phyloP scores from a whole-genome alignment of 1,140 invertebrate genomes.

The Teleogryllus occipitalis region DNA sequence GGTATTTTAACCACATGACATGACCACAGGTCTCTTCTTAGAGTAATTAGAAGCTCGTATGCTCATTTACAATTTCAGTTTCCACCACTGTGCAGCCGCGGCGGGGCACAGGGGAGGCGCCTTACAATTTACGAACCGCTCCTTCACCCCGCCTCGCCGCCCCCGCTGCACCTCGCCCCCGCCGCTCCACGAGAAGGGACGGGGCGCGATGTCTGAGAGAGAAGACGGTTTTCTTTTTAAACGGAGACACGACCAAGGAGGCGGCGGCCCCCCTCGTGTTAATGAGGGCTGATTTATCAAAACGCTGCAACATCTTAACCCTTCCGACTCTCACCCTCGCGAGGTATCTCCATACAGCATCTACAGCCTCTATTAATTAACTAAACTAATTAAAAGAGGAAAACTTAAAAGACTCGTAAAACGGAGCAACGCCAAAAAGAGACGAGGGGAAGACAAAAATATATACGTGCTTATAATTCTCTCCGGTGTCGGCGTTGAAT shows the following conservation, averaged over 20 bases:
- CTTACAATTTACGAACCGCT: too few species aligned
- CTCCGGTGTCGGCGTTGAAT: background rate
- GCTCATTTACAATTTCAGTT: too few species aligned
- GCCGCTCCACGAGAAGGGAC: too few species aligned
- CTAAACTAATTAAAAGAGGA: conserved; percentile 5
- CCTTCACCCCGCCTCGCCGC: too few species aligned
- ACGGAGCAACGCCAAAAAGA: background rate
- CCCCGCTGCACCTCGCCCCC: too few species aligned
- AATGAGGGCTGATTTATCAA: background rate
- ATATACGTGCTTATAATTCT: background rate
- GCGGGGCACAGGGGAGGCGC: too few species aligned
- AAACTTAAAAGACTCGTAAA: background rate
- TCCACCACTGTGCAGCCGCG: too few species aligned
- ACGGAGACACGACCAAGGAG: background rate
- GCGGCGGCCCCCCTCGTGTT: background rate
- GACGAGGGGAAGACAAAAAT: background rate
- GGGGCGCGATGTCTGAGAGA: too few species aligned
- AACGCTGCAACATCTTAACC: background rate
- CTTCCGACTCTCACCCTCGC: background rate
- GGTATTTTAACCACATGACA: too few species aligned
- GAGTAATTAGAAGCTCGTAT: too few species aligned
- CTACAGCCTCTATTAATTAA: conserved; percentile 5
- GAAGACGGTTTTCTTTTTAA: background rate
- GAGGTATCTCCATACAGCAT: background rate
- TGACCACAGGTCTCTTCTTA: too few species aligned